Percentiles rank a stretch among this genome's conserved stretches.
Evolutionary conservation across 2,888 invertebrate species (phyloP).

Genomic region (Archips xylosteana): DNA sequence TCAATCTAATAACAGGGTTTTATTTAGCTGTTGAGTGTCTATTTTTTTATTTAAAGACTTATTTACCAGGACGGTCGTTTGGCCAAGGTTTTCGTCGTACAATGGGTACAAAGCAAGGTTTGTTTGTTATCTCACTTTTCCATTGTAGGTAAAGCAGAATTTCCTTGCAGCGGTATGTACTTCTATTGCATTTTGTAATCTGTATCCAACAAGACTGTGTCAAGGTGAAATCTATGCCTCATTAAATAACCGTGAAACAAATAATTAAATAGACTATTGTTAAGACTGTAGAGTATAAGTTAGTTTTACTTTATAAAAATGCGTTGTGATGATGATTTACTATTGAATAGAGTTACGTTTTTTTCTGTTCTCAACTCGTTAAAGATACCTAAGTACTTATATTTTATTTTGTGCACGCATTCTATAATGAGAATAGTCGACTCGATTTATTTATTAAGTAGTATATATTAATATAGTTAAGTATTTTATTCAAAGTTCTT

Average conservation of each 20-base stretch:
- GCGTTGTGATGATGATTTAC: not conserved
- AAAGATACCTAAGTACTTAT: no score
- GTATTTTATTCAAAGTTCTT: no score
- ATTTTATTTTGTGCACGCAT: no score
- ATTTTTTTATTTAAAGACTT: conserved; percentile 32
- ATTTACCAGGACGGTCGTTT: conserved; percentile 42
- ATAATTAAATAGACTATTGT: conserved; percentile 72
- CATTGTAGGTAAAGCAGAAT: conserved; percentile 59
- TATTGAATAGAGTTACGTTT: no score
- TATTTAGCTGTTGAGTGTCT: conserved; percentile 6
- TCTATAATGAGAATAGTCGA: no score
- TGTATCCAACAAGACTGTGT: conserved; percentile 61
- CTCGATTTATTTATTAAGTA: no score
- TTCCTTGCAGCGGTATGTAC: conserved; percentile 57
- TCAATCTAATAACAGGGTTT: conserved; percentile 2
- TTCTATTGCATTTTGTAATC: conserved; percentile 64
- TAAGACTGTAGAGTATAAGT: conserved; percentile 42
- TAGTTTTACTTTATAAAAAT: not conserved
- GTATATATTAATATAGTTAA: no score
- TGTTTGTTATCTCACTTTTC: conserved; percentile 55
- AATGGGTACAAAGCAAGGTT: conserved; percentile 47
- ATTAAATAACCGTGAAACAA: conserved; percentile 65
- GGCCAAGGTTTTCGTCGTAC: conserved; percentile 38
- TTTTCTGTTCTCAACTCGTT: no score
- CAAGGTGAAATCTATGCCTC: conserved; percentile 64